phyloP scores from a whole-genome alignment of 1,140 invertebrate species.

The Diachasmimorpha longicaudata region DNA sequence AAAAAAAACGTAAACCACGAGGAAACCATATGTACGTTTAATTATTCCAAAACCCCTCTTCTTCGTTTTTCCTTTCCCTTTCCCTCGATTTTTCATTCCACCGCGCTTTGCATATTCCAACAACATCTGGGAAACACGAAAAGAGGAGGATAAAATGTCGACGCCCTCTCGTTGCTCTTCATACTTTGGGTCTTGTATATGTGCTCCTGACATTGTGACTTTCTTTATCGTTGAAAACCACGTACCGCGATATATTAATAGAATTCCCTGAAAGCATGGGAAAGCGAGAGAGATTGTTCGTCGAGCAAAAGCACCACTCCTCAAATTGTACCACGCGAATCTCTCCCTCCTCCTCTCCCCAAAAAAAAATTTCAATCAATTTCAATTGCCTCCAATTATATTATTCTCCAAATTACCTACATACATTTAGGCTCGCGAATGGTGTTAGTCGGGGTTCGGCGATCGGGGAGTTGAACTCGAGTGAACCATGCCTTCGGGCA shows the following conservation, averaged over 20 bases:
- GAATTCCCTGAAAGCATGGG: slow-evolving; percentile 9
- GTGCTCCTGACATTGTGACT: slow-evolving; percentile 5
- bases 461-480: slow-evolving; percentile 55
- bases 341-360: neutral
- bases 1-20: neutral
- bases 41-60: slow-evolving; percentile 4
- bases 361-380: neutral
- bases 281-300: neutral
- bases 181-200: neutral
- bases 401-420: neutral
- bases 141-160: neutral
- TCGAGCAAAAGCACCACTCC: neutral
- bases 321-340: neutral
- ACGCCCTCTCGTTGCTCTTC: neutral
- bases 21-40: neutral
- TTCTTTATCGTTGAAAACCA: slow-evolving; percentile 10
- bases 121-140: slow-evolving; percentile 16
- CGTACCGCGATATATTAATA: slow-evolving; percentile 4
- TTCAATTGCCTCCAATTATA: neutral
- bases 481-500: slow-evolving; percentile 41
- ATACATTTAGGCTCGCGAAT: slow-evolving; percentile 20
- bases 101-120: neutral
- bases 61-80: neutral
- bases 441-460: slow-evolving; percentile 48
- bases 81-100: slow-evolving; percentile 1